Conservation (phyloP, 2,888 invertebrate genomes). For the Drosophila stalkeri region DNA sequence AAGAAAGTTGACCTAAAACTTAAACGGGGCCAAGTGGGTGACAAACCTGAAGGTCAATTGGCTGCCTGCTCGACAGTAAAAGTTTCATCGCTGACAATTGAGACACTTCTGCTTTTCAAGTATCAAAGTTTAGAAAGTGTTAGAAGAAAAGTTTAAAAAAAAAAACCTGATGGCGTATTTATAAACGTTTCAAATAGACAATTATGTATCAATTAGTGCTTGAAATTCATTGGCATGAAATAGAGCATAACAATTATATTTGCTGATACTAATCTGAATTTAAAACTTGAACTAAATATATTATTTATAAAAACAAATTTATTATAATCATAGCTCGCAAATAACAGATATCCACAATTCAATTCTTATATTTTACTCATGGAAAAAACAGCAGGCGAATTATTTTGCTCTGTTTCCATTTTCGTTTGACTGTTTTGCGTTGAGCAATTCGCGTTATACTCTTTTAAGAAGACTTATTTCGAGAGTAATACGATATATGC, state of each 20-base stretch:
- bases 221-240: neutral
- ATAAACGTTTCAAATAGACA: neutral
- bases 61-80: conserved; percentile 30
- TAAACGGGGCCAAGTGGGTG: conserved; percentile 38
- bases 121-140: conserved; percentile 24
- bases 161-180: neutral
- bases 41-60: conserved; percentile 44
- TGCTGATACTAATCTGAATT: neutral
- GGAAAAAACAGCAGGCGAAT: no score
- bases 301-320: neutral
- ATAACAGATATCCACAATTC: no score
- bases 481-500: no score
- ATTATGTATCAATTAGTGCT: conserved; percentile 9
- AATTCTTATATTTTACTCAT: no score
- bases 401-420: no score
- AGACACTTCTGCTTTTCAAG: conserved; percentile 9
- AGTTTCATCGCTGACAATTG: conserved; percentile 20
- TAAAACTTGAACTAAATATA: neutral
- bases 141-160: neutral
- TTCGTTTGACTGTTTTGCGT: no score
- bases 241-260: neutral
- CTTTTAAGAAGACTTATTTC: no score
- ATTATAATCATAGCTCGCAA: no score
- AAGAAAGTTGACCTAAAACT: conserved; percentile 51
- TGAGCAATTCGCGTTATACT: no score